Evolutionary conservation across 2,888 invertebrate species (phyloP).

Genomic region (Tethea ocularis): DNA sequence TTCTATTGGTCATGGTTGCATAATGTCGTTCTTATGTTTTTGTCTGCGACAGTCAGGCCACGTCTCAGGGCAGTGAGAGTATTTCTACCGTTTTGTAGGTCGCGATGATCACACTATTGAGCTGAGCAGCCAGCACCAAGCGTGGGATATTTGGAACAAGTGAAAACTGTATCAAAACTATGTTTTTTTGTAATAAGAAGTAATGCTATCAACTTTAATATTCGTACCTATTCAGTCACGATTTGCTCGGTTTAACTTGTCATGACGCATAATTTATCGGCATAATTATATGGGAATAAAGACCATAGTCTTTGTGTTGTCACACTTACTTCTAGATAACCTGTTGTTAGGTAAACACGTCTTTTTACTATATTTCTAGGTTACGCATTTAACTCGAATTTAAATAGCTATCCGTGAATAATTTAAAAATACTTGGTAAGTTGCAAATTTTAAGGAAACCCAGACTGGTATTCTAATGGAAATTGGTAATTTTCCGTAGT

Average conservation of each 20-base stretch:
- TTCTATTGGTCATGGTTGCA: constrained; percentile 34
- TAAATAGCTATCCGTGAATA: background rate
- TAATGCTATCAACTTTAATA: background rate
- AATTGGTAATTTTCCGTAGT: constrained; percentile 38
- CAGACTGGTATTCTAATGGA: constrained; percentile 26
- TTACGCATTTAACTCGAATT: background rate
- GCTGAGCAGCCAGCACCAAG: constrained; percentile 14
- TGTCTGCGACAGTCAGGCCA: constrained; percentile 32
- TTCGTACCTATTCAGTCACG: background rate
- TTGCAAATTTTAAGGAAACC: background rate
- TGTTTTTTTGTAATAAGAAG: background rate
- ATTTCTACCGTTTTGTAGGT: constrained; percentile 69
- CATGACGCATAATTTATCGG: background rate
- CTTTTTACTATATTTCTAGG: background rate
- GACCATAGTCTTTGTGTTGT: constrained; percentile 12
- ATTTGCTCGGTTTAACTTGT: background rate
- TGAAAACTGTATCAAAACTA: constrained; percentile 49
- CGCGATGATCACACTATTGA: constrained; percentile 55
- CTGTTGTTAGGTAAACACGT: constrained; percentile 10
- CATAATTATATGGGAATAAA: background rate
- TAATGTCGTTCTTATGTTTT: constrained; percentile 15
- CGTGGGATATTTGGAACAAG: constrained; percentile 56
- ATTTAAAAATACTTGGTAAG: background rate
- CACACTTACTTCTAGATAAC: constrained; percentile 5
- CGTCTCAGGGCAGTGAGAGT: constrained; percentile 70